Percentiles rank a stretch among this genome's conserved stretches.
These are phyloP conservation scores for Thereuonema tuberculata DNA, from an alignment of 1,140 invertebrate species.

Conservation along the genomic window DNA sequence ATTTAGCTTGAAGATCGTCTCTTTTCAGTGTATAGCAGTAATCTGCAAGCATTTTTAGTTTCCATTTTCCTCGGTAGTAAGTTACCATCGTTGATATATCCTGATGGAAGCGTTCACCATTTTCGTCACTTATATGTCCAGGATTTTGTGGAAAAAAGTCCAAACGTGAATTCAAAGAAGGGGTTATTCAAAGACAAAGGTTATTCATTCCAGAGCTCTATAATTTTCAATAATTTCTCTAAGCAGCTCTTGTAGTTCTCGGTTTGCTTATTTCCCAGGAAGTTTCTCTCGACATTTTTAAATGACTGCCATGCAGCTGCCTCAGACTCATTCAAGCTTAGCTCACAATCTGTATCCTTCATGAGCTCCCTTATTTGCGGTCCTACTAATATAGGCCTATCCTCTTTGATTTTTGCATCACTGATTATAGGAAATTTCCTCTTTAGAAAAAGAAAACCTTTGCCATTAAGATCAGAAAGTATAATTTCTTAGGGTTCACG, in stretches of 20 bases:
- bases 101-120: background rate
- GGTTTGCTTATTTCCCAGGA: background rate
- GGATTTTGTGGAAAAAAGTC: background rate
- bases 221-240: background rate
- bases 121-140: background rate
- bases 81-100: background rate
- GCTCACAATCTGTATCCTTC: background rate
- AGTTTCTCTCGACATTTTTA: background rate
- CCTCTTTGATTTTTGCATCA: too few species aligned
- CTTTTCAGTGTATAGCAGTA: background rate
- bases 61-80: background rate
- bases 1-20: background rate
- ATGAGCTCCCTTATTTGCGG: background rate
- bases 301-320: background rate
- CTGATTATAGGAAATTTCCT: too few species aligned
- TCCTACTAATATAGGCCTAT: too few species aligned
- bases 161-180: background rate
- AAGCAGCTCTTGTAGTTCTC: background rate
- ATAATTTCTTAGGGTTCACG: too few species aligned
- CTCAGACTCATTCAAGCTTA: background rate
- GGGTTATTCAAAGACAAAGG: background rate
- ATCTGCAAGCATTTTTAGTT: background rate
- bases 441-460: too few species aligned
- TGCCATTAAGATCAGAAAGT: too few species aligned
- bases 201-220: background rate